Conservation (phyloP, 2,888 invertebrate species). For the Charanyca ferruginea region DNA sequence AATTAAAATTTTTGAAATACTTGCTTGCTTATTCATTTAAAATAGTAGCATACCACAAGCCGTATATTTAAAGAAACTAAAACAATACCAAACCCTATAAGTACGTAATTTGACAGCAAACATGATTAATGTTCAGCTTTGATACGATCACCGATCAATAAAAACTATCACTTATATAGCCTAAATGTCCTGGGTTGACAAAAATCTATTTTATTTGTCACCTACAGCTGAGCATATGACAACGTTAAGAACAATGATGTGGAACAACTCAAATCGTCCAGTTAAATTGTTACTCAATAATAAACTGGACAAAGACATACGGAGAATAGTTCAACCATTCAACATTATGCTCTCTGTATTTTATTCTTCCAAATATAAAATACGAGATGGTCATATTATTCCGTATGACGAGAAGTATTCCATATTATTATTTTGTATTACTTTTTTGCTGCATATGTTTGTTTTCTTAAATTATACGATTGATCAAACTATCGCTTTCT, state of each 20-base stretch:
- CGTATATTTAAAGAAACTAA: no score
- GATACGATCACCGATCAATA: neutral
- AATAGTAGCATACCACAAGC: no score
- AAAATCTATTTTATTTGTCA: neutral
- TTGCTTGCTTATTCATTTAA: no score
- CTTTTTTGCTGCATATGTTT: neutral
- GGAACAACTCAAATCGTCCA: no score
- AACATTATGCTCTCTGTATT: slow-evolving; percentile 4
- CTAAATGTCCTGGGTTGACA: no score
- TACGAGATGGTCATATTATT: slow-evolving; percentile 7
- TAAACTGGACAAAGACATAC: slow-evolving; percentile 6
- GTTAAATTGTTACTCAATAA: neutral
- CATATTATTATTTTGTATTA: neutral
- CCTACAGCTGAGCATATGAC: neutral
- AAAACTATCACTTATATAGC: no score
- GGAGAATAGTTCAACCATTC: slow-evolving; percentile 17
- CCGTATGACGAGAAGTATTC: slow-evolving; percentile 12
- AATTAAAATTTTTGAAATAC: no score
- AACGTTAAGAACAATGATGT: slow-evolving; percentile 4
- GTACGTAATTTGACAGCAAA: neutral
- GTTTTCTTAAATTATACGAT: no score
- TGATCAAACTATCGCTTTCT: no score
- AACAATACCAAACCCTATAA: no score
- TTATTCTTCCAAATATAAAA: slow-evolving; percentile 22
- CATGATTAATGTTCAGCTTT: neutral